Evolutionary conservation across 2,888 invertebrate species (phyloP).

Genomic region (Leptopilina syphax): DNA sequence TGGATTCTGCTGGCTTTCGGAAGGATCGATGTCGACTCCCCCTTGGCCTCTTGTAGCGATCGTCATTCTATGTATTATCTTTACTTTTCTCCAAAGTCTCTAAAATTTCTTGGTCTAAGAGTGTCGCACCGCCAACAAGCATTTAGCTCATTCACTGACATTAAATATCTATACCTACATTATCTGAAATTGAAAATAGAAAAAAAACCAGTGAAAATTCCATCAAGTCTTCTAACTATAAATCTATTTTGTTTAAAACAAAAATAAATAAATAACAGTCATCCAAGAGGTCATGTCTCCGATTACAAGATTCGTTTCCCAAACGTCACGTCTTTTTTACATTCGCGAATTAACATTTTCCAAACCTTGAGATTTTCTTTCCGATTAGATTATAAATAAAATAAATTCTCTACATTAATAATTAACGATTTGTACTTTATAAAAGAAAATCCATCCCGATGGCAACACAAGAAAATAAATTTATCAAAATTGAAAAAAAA

Average conservation of each 20-base stretch:
- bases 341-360: neutral
- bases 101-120: slow-evolving; percentile 68
- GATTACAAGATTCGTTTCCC: neutral
- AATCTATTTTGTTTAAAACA: slow-evolving; percentile 25
- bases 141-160: slow-evolving; percentile 75
- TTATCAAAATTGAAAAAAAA: no score
- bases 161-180: slow-evolving; percentile 76
- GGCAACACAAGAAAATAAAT: no score
- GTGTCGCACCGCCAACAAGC: slow-evolving; percentile 70
- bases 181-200: slow-evolving; percentile 71
- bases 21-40: slow-evolving; percentile 80
- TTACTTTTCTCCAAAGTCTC: slow-evolving; percentile 65
- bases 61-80: slow-evolving; percentile 78
- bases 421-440: neutral
- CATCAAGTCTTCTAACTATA: neutral
- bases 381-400: neutral
- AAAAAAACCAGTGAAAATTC: slow-evolving; percentile 2
- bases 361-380: slow-evolving; percentile 16
- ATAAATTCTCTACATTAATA: no score
- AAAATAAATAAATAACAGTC: neutral
- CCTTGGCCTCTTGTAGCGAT: slow-evolving; percentile 82
- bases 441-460: neutral
- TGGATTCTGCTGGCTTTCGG: slow-evolving; percentile 77
- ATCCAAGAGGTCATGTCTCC: neutral
- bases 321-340: slow-evolving; percentile 18